These are phyloP conservation scores for Taphrorychus bicolor DNA, from an alignment of 2,888 invertebrate genomes.

Conservation along the genomic window DNA sequence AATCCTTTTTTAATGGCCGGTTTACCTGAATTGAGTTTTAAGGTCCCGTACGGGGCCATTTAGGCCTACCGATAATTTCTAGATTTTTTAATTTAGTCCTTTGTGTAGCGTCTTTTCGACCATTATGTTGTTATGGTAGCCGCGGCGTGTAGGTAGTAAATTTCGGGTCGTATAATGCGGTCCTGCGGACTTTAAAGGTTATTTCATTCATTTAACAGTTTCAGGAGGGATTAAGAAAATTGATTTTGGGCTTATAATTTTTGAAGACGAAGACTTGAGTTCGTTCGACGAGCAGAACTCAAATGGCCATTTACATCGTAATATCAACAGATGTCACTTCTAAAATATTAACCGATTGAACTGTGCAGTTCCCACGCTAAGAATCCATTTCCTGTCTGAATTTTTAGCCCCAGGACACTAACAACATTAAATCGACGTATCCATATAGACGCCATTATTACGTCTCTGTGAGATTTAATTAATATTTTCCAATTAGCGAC, in stretches of 20 bases:
- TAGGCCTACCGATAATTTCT: constrained; percentile 27
- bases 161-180: constrained; percentile 1
- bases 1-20: constrained; percentile 38
- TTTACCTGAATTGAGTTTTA: constrained; percentile 40
- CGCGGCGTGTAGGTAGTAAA: constrained; percentile 22
- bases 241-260: constrained; percentile 1
- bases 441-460: neutral
- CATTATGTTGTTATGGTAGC: constrained; percentile 20
- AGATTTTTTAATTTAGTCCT: constrained; percentile 33
- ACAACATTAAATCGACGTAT: neutral
- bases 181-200: neutral
- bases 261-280: too few relatives aligned
- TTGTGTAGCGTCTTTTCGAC: constrained; percentile 12
- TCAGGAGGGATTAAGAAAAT: constrained; percentile 1
- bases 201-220: constrained; percentile 1
- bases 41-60: constrained; percentile 17
- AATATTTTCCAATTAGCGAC: constrained; percentile 36
- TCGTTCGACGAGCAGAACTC: neutral
- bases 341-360: too few relatives aligned
- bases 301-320: neutral
- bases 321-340: too few relatives aligned
- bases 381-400: neutral
- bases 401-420: neutral
- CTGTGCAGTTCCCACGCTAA: neutral
- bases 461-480: constrained; percentile 21